Conservation (phyloP, 2,888 invertebrate genomes). For the Acanthosepion pharaonis region DNA sequence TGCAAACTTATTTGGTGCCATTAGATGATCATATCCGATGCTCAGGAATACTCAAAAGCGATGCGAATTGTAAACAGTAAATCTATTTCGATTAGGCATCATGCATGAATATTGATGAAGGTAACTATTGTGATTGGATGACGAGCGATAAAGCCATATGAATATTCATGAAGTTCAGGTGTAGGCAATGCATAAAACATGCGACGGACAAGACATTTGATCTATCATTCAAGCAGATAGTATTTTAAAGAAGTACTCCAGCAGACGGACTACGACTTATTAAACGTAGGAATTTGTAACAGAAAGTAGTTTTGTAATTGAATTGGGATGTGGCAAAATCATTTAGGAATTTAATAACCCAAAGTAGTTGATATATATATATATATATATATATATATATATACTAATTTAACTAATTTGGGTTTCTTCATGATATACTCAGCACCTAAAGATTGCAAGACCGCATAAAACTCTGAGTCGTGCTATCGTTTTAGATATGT, state of each 20-base stretch:
- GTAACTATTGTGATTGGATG: background rate
- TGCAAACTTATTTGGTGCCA: background rate
- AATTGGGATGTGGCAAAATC: too few relatives aligned
- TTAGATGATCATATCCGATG: background rate
- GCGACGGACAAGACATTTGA: background rate
- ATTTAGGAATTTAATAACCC: too few relatives aligned
- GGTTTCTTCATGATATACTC: too few relatives aligned
- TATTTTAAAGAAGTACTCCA: background rate
- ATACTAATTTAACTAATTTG: too few relatives aligned
- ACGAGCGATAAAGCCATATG: background rate
- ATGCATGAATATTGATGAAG: background rate
- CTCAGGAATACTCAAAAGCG: background rate
- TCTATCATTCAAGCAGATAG: background rate
- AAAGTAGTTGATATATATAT: too few relatives aligned
- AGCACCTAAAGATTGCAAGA: too few relatives aligned
- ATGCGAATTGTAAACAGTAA: constrained; percentile 16
- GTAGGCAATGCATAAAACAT: background rate
- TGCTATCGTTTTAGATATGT: too few relatives aligned
- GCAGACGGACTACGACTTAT: background rate
- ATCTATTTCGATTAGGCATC: background rate
- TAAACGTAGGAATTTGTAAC: background rate
- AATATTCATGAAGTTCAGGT: background rate
- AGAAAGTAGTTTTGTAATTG: background rate
- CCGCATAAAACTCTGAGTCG: too few relatives aligned
- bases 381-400: too few relatives aligned